phyloP scores from a whole-genome alignment of 2,113 vertebrate genomes.

The Laterallus jamaicensis region DNA sequence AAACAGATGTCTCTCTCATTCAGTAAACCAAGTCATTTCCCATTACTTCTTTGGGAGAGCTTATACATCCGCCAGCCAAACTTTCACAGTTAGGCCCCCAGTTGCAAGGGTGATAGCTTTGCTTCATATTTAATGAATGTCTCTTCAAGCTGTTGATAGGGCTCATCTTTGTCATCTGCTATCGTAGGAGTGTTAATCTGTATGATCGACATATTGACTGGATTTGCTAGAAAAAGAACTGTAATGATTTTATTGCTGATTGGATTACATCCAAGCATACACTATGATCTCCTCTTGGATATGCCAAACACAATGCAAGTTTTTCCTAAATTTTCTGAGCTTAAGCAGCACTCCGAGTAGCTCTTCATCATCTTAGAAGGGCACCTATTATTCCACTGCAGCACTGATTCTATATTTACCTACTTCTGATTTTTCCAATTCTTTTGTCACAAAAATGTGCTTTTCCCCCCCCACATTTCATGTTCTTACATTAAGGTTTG shows the following conservation, averaged over 20 bases:
- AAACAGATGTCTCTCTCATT: background rate
- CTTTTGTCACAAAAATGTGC: background rate
- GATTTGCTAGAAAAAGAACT: slow-evolving; percentile 39
- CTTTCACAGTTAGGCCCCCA: background rate
- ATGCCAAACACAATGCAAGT: slow-evolving; percentile 2
- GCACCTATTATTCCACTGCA: slow-evolving; percentile 23
- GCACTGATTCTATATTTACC: background rate
- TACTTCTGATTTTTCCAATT: background rate
- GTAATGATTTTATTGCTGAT: slow-evolving; percentile 50
- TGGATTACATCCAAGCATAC: slow-evolving; percentile 25
- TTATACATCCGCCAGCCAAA: background rate
- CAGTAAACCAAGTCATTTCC: background rate
- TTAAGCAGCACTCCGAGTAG: background rate
- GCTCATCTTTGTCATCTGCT: slow-evolving; percentile 60
- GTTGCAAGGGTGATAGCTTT: slow-evolving; percentile 17
- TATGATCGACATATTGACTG: slow-evolving; percentile 50
- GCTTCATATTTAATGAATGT: slow-evolving; percentile 24
- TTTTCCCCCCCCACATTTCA: background rate
- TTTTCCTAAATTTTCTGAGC: slow-evolving; percentile 10
- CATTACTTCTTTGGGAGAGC: background rate
- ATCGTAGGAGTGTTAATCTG: slow-evolving; percentile 33
- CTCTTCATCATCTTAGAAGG: background rate
- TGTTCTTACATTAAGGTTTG: background rate
- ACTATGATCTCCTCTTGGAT: slow-evolving; percentile 23
- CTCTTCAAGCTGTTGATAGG: slow-evolving; percentile 26